Base-by-base conservation (phyloP, 1,140 invertebrate genomes). In the Catajapyx aquilonaris region DNA sequence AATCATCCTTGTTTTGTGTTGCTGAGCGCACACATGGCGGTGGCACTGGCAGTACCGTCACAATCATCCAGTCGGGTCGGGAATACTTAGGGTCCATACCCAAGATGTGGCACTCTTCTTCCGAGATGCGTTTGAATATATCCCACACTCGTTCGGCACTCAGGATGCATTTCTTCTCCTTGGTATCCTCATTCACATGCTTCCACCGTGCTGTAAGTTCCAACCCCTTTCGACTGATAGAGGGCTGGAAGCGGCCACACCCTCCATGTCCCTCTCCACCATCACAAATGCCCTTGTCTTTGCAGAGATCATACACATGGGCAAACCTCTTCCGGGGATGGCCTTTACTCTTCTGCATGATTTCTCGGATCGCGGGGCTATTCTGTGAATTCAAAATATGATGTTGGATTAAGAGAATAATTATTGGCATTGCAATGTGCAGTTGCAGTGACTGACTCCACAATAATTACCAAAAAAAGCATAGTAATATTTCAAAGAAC, bases 31-130 rank as follows among this genome's bases (percentile, higher is more conserved):
- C 44, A 3, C 32, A 79, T 4, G 98, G 55, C 3, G 95, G 94
- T 9, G 95, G 93, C 0, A 99, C 95, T 5, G 95, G 94, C 36
- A 99, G 58, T 3, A 95, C 88, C 5, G 93, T 96, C 2, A 93
- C 66, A 32, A 99, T 80, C 93, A 99, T 97, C 93, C 94, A 99
- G 65, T 99, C 94, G 10, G 95, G 95, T 34, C 94, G 65, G 0
- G 93, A 83, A 61, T 76, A 96, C 54, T 86, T 85, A 0, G 85
- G 84, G 54, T 94, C 86, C 84, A 93, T 91, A 34, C 91, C 94
- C 33, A 99, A 57, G 34, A 95, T 81, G 41, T 83, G 76, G 43
- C 86, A 91, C 51, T 98, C 94, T 52, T 98, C 94, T 59, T 99
- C 95, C 15, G 35, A 79, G 33, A 98, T 96, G 46, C 87, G 79